phyloP scores from a whole-genome alignment of 2,797 vertebrate genomes.

The Pseudochirops corinnae region DNA sequence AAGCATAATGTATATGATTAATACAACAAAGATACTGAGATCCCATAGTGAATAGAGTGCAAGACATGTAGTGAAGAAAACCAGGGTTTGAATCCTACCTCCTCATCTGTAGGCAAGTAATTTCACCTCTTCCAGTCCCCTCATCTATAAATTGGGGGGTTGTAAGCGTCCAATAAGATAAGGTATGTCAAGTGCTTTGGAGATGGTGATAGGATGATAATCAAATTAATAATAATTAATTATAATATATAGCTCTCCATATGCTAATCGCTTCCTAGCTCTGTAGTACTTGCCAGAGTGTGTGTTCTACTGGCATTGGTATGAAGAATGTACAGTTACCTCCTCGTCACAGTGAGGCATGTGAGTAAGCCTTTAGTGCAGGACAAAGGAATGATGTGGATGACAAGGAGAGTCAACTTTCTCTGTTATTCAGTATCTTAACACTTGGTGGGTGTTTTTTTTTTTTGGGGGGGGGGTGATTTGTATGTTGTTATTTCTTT shows the following conservation, averaged over 20 bases:
- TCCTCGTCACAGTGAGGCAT: neutral
- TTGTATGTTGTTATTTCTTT: neutral
- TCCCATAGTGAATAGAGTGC: conserved; percentile 16
- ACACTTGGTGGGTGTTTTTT: neutral
- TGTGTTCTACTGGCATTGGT: neutral
- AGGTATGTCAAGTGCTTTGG: neutral
- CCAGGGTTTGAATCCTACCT: neutral
- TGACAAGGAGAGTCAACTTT: neutral
- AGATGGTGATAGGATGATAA: neutral
- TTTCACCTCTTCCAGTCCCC: neutral
- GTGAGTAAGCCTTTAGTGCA: neutral
- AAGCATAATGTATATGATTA: neutral
- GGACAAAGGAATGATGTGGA: neutral
- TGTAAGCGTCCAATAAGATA: neutral
- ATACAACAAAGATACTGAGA: neutral
- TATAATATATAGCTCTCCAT: neutral
- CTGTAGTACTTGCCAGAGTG: neutral
- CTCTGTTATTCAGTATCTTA: neutral
- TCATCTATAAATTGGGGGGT: neutral
- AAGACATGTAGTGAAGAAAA: neutral
- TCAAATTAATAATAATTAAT: neutral
- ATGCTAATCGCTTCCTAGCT: neutral
- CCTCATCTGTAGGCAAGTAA: neutral
- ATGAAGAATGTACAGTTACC: neutral
- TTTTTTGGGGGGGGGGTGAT: neutral